Evolutionary conservation across 1,140 invertebrate genomes (phyloP), one percentile per base, ranked within the genome.

Genomic region (Ylistrum balloti): DNA sequence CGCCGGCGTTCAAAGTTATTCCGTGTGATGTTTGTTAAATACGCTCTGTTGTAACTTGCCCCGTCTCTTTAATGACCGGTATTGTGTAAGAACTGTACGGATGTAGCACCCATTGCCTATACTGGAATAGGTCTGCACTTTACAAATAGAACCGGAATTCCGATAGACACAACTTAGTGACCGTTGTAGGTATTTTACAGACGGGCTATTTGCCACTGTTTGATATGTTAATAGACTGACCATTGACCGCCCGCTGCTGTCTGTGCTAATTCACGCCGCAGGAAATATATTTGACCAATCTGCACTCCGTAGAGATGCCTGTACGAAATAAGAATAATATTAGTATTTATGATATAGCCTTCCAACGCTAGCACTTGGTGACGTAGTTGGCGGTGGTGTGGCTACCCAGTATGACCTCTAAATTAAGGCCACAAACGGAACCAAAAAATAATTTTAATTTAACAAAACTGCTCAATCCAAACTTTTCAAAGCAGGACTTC

Each of bases 241-340:
- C 56, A 74, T 17, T 74, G 56, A 5, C 56, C 56, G 35, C 35
- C 35, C 35, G 5, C 35, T 38, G 35, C 35, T 74, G 56, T 7
- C 5, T 17, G 22, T 74, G 56, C n/a, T 74, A 5, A 74, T 74
- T 74, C 56, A 74, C 56, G 56, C 13, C 28, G 15, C 28, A 74
- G n/a, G n/a, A 28, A 1, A 74, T 74, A n/a, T 28, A 74, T 74
- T n/a, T 74, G 56, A 74, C 17, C 28, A 28, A 74, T 74, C 11
- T 74, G 56, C 56, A 74, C 56, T 74, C 22, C n/a, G 56, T 28
- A 74, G 22, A 56, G 45, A 74, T 9, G 56, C 56, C 28, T n/a
- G n/a, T n/a, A 9, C 22, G n/a, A 74, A 74, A 74, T 74, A 74
- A 74, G 56, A 74, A 74, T 74, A 74, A 74, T 74, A 74, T 74